phyloP scores from a whole-genome alignment of 2,113 vertebrate genomes.

The rabbit (Oryctolagus cuniculus) region DNA sequence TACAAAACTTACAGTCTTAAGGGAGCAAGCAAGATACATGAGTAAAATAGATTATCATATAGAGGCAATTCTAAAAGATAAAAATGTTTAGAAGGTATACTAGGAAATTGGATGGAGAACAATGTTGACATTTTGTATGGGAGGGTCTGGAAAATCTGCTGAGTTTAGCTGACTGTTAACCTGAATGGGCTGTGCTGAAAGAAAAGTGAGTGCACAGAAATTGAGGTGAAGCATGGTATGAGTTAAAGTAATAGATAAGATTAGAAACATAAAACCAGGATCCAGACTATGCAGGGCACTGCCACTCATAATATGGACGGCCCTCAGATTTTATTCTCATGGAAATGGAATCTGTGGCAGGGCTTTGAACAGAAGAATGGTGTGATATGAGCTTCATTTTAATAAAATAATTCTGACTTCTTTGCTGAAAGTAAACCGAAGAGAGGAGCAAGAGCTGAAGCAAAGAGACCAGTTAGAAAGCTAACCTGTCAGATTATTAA shows the following conservation, averaged over 20 bases:
- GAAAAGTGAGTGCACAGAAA: neutral
- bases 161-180: neutral
- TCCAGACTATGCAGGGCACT: neutral
- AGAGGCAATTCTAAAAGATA: neutral
- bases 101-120: neutral
- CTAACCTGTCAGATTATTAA: conserved; percentile 71
- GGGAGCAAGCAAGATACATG: neutral
- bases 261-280: neutral
- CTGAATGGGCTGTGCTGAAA: neutral
- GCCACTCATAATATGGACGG: neutral
- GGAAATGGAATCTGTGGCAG: neutral
- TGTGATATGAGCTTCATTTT: conserved; percentile 40
- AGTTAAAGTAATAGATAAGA: neutral
- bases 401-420: conserved; percentile 37
- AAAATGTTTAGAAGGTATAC: neutral
- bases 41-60: neutral
- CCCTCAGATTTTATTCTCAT: neutral
- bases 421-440: conserved; percentile 62
- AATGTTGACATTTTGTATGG: neutral
- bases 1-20: neutral
- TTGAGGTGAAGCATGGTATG: neutral
- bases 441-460: conserved; percentile 17
- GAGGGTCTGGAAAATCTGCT: neutral
- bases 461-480: conserved; percentile 60
- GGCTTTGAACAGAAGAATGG: conserved; percentile 7